Conservation (phyloP, 2,888 invertebrate genomes). For the Neuroscelio doddi region DNA sequence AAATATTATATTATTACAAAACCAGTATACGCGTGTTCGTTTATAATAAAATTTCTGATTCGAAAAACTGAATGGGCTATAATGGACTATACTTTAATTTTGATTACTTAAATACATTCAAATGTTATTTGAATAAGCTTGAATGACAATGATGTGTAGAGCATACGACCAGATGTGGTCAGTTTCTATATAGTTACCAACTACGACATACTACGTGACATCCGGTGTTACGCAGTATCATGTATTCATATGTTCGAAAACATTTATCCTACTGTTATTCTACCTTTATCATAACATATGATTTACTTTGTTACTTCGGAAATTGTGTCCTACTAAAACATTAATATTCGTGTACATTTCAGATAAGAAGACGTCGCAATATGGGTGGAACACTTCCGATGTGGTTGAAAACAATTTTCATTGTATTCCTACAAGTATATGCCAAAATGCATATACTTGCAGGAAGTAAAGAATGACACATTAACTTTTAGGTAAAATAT, state of each 20-base stretch:
- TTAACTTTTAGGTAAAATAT: background rate
- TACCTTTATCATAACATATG: conserved; percentile 1
- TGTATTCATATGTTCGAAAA: conserved; percentile 2
- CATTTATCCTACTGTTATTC: conserved; percentile 1
- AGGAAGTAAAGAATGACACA: background rate
- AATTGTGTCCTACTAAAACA: conserved; percentile 6
- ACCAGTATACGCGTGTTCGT: too few species aligned
- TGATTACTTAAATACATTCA: conserved; percentile 12
- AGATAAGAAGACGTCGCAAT: conserved; percentile 1
- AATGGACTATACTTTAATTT: too few species aligned
- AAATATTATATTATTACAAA: too few species aligned
- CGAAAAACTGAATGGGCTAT: too few species aligned
- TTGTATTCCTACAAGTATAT: too few species aligned
- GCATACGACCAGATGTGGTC: conserved; percentile 35
- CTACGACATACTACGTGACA: conserved; percentile 46
- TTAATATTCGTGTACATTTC: conserved; percentile 5
- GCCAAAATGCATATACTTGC: background rate
- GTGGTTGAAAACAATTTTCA: background rate
- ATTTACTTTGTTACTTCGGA: conserved; percentile 1
- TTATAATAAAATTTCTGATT: too few species aligned
- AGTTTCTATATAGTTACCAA: conserved; percentile 21
- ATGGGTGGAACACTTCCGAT: background rate
- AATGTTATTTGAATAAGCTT: conserved; percentile 13
- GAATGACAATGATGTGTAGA: conserved; percentile 25
- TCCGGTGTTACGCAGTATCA: conserved; percentile 33